Conservation (phyloP, 1,140 invertebrate genomes). For the Chymomyza costata region DNA sequence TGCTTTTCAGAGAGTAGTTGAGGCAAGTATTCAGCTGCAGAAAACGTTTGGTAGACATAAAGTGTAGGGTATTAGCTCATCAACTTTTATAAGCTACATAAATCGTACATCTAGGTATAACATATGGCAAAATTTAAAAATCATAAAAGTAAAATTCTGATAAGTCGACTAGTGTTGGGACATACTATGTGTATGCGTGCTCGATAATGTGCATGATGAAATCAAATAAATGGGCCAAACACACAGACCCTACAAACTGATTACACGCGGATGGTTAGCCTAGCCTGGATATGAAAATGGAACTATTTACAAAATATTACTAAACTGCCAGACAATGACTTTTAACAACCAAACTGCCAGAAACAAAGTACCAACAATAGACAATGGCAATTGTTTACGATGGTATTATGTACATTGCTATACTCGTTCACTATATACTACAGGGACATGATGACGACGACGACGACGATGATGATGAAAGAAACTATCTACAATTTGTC, state of each 20-base stretch:
- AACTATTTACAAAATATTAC: constrained; percentile 39
- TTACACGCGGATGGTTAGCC: constrained; percentile 4
- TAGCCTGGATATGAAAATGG: constrained; percentile 13
- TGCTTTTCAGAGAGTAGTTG: no score
- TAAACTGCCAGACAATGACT: constrained; percentile 48
- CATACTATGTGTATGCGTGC: neutral
- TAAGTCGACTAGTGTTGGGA: no score
- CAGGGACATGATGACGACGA: no score
- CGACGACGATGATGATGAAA: no score
- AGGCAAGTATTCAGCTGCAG: no score
- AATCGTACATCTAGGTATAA: no score
- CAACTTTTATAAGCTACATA: no score
- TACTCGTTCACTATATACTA: neutral
- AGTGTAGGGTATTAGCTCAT: no score
- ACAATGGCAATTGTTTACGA: constrained; percentile 30
- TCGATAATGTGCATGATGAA: constrained; percentile 15
- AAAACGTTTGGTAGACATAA: no score
- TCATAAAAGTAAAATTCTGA: no score
- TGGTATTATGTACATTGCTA: constrained; percentile 26
- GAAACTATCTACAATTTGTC: no score
- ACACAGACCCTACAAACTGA: constrained; percentile 12
- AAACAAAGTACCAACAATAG: constrained; percentile 45
- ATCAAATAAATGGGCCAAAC: constrained; percentile 22
- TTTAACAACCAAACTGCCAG: constrained; percentile 13
- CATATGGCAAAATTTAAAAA: no score